A percentile compares a stretch with the other conserved stretches of the same genome.
phyloP scores from a whole-genome alignment of 1,140 invertebrate species.

The Plectrocnemia conspersa region DNA sequence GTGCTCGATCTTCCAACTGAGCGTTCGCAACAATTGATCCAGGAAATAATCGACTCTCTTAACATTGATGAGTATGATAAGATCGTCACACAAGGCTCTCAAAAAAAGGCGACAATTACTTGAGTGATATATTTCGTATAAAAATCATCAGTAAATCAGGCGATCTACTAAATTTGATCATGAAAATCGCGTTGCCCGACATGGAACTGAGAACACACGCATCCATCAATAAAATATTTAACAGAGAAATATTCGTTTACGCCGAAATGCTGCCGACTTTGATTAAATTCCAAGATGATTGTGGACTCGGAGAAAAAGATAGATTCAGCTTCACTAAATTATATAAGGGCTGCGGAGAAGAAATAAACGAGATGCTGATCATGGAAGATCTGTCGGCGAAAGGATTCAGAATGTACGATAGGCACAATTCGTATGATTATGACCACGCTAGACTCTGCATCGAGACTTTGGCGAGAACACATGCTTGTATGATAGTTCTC shows the following conservation, averaged over 20 bases:
- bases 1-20: too few relatives aligned
- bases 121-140: too few relatives aligned
- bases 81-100: too few relatives aligned
- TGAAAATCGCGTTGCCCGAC: not conserved
- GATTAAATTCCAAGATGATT: constrained; percentile 11
- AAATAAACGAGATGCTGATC: constrained; percentile 45
- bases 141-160: too few relatives aligned
- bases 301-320: not conserved
- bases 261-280: constrained; percentile 1
- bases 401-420: constrained; percentile 52
- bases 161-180: not conserved
- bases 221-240: not conserved
- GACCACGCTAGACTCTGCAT: constrained; percentile 47
- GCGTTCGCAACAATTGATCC: too few relatives aligned
- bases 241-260: constrained; percentile 16
- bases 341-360: constrained; percentile 8
- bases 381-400: constrained; percentile 51
- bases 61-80: too few relatives aligned
- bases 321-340: constrained; percentile 34
- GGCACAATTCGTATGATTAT: constrained; percentile 46
- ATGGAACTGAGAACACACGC: not conserved
- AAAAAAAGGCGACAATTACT: too few relatives aligned
- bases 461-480: constrained; percentile 50
- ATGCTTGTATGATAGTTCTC: constrained; percentile 51
- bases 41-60: too few relatives aligned